phyloP scores from a whole-genome alignment of 2,888 invertebrate species.

The Metopia argyrocephala region DNA sequence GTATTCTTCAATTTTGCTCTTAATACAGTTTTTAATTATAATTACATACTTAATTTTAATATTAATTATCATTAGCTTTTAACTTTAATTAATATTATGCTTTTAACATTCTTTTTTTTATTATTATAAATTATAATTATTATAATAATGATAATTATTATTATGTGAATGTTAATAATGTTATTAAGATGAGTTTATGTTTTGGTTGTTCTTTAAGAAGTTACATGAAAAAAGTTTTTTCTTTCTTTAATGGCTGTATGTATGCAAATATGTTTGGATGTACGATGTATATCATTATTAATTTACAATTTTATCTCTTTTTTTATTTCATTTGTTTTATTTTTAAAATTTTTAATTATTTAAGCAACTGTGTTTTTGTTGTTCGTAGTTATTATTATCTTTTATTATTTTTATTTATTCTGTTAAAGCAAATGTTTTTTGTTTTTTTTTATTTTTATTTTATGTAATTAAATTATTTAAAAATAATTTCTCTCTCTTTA shows the following conservation, averaged over 20 bases:
- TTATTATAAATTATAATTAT: background rate
- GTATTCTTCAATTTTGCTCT: too few relatives aligned
- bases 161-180: background rate
- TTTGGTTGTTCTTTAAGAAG: background rate
- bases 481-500: too few relatives aligned
- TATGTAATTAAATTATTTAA: constrained; percentile 24
- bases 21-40: too few relatives aligned
- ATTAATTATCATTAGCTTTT: too few relatives aligned
- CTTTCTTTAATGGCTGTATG: constrained; percentile 10
- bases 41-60: too few relatives aligned
- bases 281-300: background rate
- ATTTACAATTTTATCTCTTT: constrained; percentile 43
- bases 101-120: background rate
- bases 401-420: constrained; percentile 6
- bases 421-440: constrained; percentile 56
- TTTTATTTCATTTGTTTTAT: constrained; percentile 5
- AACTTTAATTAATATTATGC: background rate
- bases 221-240: constrained; percentile 6
- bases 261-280: background rate
- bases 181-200: constrained; percentile 39
- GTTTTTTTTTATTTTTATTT: constrained; percentile 27
- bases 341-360: background rate
- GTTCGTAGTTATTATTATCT: background rate
- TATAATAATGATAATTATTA: constrained; percentile 38
- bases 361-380: constrained; percentile 15